Percentiles rank a stretch among this genome's conserved stretches.
These are phyloP conservation scores for Pedetes capensis DNA, from an alignment of 2,113 vertebrate genomes.

Conservation along the genomic window DNA sequence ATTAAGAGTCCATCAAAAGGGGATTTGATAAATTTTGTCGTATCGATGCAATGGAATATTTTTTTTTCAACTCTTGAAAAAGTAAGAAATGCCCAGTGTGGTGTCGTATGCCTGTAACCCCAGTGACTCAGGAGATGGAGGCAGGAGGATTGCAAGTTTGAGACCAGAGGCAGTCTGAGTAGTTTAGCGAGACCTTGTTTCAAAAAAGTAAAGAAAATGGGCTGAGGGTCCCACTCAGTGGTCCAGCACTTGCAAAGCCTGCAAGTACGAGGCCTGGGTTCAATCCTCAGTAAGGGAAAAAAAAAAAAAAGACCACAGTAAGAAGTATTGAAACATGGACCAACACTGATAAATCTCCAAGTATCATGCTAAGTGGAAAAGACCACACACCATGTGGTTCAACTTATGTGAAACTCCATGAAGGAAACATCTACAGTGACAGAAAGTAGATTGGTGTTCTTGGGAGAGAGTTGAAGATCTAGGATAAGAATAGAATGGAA, in stretches of 20 bases:
- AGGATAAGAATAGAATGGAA: not conserved
- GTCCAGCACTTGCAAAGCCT: too few species aligned
- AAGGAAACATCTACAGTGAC: not conserved
- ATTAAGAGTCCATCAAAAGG: not conserved
- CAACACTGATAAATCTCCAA: not conserved
- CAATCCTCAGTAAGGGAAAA: too few species aligned
- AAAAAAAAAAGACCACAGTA: not conserved
- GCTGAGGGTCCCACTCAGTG: too few species aligned
- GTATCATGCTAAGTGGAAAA: not conserved
- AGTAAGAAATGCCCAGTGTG: too few species aligned
- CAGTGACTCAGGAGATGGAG: too few species aligned
- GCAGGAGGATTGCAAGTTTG: too few species aligned
- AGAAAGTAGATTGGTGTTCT: not conserved
- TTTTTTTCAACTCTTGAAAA: too few species aligned
- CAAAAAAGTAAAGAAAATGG: too few species aligned
- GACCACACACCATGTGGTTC: not conserved
- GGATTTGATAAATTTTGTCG: not conserved
- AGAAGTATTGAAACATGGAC: not conserved
- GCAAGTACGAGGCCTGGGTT: too few species aligned
- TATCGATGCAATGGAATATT: not conserved
- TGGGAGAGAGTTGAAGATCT: not conserved
- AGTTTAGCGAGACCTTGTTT: too few species aligned
- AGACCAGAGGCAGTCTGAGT: too few species aligned
- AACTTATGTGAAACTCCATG: not conserved
- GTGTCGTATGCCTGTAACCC: too few species aligned